phyloP scores from a whole-genome alignment of 1,140 invertebrate genomes.

The Homalodisca vitripennis region DNA sequence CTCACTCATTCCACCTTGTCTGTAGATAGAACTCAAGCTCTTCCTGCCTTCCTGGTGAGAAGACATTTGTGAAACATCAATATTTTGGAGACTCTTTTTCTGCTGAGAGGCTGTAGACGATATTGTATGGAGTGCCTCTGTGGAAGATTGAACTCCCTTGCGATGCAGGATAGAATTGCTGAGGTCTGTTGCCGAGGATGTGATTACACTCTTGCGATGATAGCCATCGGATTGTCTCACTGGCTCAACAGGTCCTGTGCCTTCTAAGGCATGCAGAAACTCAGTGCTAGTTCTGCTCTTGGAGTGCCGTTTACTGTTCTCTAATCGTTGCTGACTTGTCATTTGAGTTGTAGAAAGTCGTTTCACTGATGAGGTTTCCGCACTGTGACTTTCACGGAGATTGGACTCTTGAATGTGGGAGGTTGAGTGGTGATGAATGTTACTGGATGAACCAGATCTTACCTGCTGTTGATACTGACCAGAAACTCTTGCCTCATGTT shows the following conservation, averaged over 20 bases:
- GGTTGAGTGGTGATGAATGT: slow-evolving; percentile 22
- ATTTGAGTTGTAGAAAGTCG: neutral
- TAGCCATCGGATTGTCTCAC: slow-evolving; percentile 35
- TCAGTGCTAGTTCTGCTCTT: slow-evolving; percentile 37
- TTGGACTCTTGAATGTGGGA: slow-evolving; percentile 22
- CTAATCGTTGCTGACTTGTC: slow-evolving; percentile 5
- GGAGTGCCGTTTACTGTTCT: slow-evolving; percentile 26
- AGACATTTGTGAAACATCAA: slow-evolving; percentile 60
- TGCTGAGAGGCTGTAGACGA: slow-evolving; percentile 76
- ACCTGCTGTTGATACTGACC: neutral
- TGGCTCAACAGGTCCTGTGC: slow-evolving; percentile 10
- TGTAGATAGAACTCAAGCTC: slow-evolving; percentile 73
- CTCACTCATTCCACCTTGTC: slow-evolving; percentile 44
- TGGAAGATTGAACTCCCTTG: slow-evolving; percentile 58
- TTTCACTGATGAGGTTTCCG: neutral
- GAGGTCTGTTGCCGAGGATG: slow-evolving; percentile 65
- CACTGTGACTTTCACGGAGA: neutral
- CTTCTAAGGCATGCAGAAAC: slow-evolving; percentile 36
- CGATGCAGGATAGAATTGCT: slow-evolving; percentile 74
- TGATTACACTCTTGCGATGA: slow-evolving; percentile 70
- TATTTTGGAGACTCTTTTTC: slow-evolving; percentile 73
- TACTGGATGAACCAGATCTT: slow-evolving; percentile 18
- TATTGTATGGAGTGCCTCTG: slow-evolving; percentile 63
- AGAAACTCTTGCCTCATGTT: slow-evolving; percentile 23
- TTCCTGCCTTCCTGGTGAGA: slow-evolving; percentile 65